Conservation (phyloP, 1,140 invertebrate species). For the Drosophila sechellia region DNA sequence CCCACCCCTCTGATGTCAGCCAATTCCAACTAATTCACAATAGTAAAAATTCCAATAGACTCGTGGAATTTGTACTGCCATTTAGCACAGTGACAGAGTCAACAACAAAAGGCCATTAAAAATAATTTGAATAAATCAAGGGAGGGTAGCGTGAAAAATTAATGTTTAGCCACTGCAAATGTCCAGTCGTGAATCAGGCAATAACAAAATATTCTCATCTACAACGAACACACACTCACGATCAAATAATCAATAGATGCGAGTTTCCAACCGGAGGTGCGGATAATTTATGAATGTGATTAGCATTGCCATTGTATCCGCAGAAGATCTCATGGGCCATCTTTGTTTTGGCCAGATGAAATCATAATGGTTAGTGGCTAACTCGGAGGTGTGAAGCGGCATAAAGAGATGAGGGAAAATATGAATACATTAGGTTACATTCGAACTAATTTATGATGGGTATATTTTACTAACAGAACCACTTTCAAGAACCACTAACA, state of each 20-base stretch:
- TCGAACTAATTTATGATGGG: not conserved
- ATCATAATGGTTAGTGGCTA: conserved; percentile 33
- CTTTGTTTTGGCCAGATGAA: conserved; percentile 40
- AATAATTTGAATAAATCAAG: conserved; percentile 76
- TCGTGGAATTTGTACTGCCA: conserved; percentile 56
- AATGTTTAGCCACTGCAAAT: conserved; percentile 51
- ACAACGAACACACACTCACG: conserved; percentile 38
- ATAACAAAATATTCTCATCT: conserved; percentile 60
- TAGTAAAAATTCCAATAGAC: conserved; percentile 43
- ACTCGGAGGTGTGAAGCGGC: conserved; percentile 43
- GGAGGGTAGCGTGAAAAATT: conserved; percentile 12
- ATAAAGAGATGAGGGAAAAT: conserved; percentile 6
- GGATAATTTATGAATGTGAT: conserved; percentile 78
- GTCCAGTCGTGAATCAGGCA: conserved; percentile 32
- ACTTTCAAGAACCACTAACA: too few relatives aligned
- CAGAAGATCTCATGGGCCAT: conserved; percentile 24
- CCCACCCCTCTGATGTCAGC: conserved; percentile 21
- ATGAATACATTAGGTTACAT: conserved; percentile 23
- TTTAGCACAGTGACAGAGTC: conserved; percentile 65
- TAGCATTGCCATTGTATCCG: conserved; percentile 59
- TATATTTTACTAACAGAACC: too few relatives aligned
- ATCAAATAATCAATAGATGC: conserved; percentile 45
- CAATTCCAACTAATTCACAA: conserved; percentile 44
- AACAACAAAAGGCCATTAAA: conserved; percentile 79
- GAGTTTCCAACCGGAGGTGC: conserved; percentile 58